A percentile compares a stretch with the other conserved stretches of the same genome.
Evolutionary conservation across 2,888 invertebrate species (phyloP).

Genomic region (Sussaba pulchella): DNA sequence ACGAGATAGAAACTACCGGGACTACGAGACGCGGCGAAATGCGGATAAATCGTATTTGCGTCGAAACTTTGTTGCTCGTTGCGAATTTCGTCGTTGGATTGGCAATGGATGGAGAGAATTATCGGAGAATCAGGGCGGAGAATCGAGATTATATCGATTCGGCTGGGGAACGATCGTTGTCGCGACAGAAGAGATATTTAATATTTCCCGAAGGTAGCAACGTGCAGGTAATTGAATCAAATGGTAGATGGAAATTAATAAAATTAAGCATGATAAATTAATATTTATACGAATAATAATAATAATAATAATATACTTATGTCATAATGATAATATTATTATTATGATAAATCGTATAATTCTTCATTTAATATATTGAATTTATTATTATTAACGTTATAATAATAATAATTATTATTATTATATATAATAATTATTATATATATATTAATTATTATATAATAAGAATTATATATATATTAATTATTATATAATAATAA

Average conservation of each 20-base stretch:
- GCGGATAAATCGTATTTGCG: background rate
- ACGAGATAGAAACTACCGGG: too few species aligned
- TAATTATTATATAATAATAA: too few species aligned
- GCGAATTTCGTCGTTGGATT: conserved; percentile 15
- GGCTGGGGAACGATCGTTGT: conserved; percentile 77
- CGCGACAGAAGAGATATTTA: conserved; percentile 86
- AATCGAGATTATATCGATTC: conserved; percentile 5
- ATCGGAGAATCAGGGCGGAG: background rate
- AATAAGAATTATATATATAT: too few species aligned
- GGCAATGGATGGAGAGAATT: background rate
- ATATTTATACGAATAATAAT: too few species aligned
- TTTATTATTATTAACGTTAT: too few species aligned
- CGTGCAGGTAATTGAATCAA: conserved; percentile 87
- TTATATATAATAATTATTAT: too few species aligned
- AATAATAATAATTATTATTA: too few species aligned
- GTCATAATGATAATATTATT: too few species aligned
- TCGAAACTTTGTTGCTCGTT: conserved; percentile 16
- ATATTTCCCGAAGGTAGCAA: conserved; percentile 88
- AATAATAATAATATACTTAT: too few species aligned
- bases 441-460: too few species aligned
- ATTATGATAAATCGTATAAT: too few species aligned
- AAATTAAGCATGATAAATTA: conserved; percentile 3
- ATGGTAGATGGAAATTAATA: conserved; percentile 47
- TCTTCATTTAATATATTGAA: too few species aligned
- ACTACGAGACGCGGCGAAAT: background rate